Percentiles rank a stretch among this genome's conserved stretches.
Conservation (phyloP, 2,797 vertebrate genomes). For the Sebastes oblongus region DNA sequence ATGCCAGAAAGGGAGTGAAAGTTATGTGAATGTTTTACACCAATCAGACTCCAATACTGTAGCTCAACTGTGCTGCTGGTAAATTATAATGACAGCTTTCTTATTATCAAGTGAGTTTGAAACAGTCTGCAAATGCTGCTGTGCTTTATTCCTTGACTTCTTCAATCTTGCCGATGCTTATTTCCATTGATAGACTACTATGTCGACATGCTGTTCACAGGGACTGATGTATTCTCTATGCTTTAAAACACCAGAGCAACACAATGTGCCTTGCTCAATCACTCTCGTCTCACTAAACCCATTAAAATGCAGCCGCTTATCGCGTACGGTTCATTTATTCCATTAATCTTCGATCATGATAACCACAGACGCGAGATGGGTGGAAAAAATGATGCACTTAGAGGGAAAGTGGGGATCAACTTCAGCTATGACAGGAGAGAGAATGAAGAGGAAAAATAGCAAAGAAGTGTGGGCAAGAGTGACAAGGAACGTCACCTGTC, state of each 20-base stretch:
- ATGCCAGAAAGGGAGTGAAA: not conserved
- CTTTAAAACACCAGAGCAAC: conserved; percentile 14
- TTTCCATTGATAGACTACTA: not conserved
- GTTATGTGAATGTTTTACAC: not conserved
- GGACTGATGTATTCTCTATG: not conserved
- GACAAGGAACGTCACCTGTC: not conserved
- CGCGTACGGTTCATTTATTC: conserved; percentile 6
- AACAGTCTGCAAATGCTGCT: not conserved
- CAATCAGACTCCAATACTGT: not conserved
- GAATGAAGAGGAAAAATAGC: not conserved
- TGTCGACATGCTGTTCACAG: not conserved
- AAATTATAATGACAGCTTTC: not conserved
- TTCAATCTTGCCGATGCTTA: not conserved
- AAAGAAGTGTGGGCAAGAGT: not conserved
- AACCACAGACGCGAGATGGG: not conserved
- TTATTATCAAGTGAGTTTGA: not conserved
- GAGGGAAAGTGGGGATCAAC: not conserved
- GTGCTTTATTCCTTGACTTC: not conserved
- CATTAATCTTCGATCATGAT: conserved; percentile 7
- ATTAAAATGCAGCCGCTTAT: conserved; percentile 1
- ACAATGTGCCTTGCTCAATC: not conserved
- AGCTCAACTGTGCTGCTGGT: not conserved
- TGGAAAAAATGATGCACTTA: not conserved
- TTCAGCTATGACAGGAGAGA: not conserved
- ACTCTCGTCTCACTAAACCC: conserved; percentile 6